Evolutionary conservation across 2,888 invertebrate species (phyloP).

Genomic region (Megastigmus dorsalis): DNA sequence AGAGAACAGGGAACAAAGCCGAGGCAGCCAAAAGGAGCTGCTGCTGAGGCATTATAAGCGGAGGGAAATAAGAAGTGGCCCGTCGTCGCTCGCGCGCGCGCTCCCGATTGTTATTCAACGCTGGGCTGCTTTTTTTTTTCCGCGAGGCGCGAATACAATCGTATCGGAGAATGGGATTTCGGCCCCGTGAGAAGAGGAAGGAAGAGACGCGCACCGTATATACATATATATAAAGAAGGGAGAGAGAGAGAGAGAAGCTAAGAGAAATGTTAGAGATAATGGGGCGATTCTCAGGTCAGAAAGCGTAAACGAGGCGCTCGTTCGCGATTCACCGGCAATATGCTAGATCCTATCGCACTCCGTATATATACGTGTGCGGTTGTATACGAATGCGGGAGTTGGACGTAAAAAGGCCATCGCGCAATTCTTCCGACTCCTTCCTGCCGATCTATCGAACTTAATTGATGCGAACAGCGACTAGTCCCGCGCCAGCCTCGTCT

Average conservation of each 20-base stretch:
- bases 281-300: slow-evolving; percentile 53
- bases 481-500: too few relatives aligned
- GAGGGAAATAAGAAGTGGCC: not conserved
- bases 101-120: slow-evolving; percentile 52
- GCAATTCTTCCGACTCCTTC: slow-evolving; percentile 50
- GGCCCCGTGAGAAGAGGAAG: slow-evolving; percentile 22
- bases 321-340: slow-evolving; percentile 47
- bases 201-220: slow-evolving; percentile 1
- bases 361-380: not conserved
- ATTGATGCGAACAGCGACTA: slow-evolving; percentile 45
- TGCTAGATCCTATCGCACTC: slow-evolving; percentile 49
- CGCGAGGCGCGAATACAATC: slow-evolving; percentile 54
- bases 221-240: too few relatives aligned
- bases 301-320: slow-evolving; percentile 51
- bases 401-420: slow-evolving; percentile 46
- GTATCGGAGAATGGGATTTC: slow-evolving; percentile 34
- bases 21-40: too few relatives aligned
- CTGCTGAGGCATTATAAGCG: too few relatives aligned
- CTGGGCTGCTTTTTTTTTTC: too few relatives aligned
- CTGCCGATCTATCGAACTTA: slow-evolving; percentile 56
- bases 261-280: slow-evolving; percentile 39
- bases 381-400: too few relatives aligned
- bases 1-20: not conserved
- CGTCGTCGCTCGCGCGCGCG: not conserved
- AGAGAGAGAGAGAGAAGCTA: not conserved